Percentiles rank a stretch among this genome's conserved stretches.
Evolutionary conservation across 2,888 invertebrate genomes (phyloP).

Genomic region (Acrobasis suavella): DNA sequence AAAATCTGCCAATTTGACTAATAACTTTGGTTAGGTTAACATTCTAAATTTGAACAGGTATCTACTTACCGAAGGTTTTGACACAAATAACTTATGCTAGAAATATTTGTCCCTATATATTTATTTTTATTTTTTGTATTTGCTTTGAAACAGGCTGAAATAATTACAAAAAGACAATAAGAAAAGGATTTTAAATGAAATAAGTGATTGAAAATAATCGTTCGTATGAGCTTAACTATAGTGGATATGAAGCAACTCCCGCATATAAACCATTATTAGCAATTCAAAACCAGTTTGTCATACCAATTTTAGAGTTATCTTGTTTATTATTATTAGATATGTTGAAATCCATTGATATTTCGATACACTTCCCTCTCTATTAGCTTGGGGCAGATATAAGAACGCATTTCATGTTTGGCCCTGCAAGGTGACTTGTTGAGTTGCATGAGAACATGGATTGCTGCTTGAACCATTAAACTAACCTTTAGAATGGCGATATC

Average conservation of each 20-base stretch:
- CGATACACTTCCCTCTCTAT: slow-evolving; percentile 8
- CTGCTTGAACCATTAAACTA: slow-evolving; percentile 28
- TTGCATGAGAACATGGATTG: slow-evolving; percentile 24
- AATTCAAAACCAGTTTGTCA: slow-evolving; percentile 9
- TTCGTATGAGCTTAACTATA: not conserved
- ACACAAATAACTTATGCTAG: too few species aligned
- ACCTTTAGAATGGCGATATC: slow-evolving; percentile 21
- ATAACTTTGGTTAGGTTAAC: too few species aligned
- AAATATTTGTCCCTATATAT: too few species aligned
- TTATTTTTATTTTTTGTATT: too few species aligned
- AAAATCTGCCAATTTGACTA: too few species aligned
- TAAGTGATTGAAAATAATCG: too few species aligned
- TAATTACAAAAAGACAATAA: too few species aligned
- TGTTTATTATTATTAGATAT: slow-evolving; percentile 19
- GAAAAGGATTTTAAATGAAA: too few species aligned
- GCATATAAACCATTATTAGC: not conserved
- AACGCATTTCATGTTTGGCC: slow-evolving; percentile 46
- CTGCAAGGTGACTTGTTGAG: slow-evolving; percentile 45
- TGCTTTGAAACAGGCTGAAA: too few species aligned
- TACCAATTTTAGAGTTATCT: slow-evolving; percentile 1
- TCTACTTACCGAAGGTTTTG: too few species aligned
- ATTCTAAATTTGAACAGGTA: too few species aligned
- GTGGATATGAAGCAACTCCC: not conserved
- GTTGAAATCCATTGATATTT: slow-evolving; percentile 4
- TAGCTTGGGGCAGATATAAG: slow-evolving; percentile 22